Percentiles rank a stretch among this genome's conserved stretches.
Evolutionary conservation across 2,113 vertebrate genomes (phyloP).

Genomic region (Strigops habroptila): DNA sequence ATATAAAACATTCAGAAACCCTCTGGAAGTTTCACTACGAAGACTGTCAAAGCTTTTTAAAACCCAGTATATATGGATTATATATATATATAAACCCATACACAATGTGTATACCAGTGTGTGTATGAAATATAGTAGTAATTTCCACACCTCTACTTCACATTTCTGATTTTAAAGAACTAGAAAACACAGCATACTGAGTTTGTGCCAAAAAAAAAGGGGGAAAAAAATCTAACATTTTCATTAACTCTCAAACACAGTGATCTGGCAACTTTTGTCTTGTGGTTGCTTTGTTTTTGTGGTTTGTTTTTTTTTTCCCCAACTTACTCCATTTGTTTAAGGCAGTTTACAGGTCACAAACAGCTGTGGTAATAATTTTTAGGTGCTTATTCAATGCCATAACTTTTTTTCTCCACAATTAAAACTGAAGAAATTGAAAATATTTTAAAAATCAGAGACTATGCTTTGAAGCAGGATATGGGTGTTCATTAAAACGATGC

Average conservation of each 20-base stretch:
- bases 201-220: rapidly evolving
- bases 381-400: background rate
- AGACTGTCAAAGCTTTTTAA: background rate
- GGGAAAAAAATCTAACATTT: background rate
- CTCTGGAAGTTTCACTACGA: background rate
- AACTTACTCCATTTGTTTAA: background rate
- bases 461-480: background rate
- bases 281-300: background rate
- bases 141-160: background rate
- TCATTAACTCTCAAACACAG: background rate
- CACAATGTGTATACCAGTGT: background rate
- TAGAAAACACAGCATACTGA: background rate
- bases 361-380: background rate
- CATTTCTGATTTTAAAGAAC: background rate
- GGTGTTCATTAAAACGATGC: background rate
- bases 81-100: background rate
- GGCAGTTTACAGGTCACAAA: background rate
- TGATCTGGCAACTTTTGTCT: background rate
- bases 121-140: background rate
- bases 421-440: background rate
- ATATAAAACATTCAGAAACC: background rate
- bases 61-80: background rate
- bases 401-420: background rate
- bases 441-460: background rate
- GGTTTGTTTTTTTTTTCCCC: background rate